A percentile compares a stretch with the other conserved stretches of the same genome.
Conservation (phyloP, 1,140 invertebrate genomes). For the Trinorchestia longiramus region DNA sequence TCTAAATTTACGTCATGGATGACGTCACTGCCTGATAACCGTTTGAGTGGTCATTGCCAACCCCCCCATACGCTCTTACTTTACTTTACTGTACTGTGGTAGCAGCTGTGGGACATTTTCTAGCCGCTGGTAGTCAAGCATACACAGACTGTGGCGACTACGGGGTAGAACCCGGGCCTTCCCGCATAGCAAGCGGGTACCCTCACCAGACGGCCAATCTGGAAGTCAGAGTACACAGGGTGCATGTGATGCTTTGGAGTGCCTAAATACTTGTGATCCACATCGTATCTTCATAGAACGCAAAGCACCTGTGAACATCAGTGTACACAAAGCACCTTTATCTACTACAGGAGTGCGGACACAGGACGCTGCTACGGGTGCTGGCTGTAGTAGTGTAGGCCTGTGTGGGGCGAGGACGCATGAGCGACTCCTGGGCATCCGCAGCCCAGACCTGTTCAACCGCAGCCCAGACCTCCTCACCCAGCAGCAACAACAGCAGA, state of each 20-base stretch:
- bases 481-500: slow-evolving; percentile 68
- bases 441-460: slow-evolving; percentile 77
- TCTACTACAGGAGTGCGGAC: neutral
- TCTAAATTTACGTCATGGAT: too few species aligned
- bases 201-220: too few species aligned
- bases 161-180: too few species aligned
- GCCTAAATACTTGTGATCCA: too few species aligned
- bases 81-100: too few species aligned
- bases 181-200: too few species aligned
- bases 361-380: slow-evolving; percentile 29
- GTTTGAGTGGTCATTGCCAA: too few species aligned
- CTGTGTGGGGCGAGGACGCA: slow-evolving; percentile 54
- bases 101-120: too few species aligned
- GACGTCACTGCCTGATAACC: too few species aligned
- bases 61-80: too few species aligned
- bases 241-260: neutral
- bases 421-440: slow-evolving; percentile 51
- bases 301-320: neutral
- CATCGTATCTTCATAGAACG: neutral
- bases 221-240: neutral
- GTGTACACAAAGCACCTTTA: neutral
- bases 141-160: too few species aligned
- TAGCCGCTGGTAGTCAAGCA: too few species aligned
- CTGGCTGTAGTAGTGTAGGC: slow-evolving; percentile 10
- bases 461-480: slow-evolving; percentile 77